phyloP scores from a whole-genome alignment of 2,113 vertebrate genomes.

The Dascyllus trimaculatus region DNA sequence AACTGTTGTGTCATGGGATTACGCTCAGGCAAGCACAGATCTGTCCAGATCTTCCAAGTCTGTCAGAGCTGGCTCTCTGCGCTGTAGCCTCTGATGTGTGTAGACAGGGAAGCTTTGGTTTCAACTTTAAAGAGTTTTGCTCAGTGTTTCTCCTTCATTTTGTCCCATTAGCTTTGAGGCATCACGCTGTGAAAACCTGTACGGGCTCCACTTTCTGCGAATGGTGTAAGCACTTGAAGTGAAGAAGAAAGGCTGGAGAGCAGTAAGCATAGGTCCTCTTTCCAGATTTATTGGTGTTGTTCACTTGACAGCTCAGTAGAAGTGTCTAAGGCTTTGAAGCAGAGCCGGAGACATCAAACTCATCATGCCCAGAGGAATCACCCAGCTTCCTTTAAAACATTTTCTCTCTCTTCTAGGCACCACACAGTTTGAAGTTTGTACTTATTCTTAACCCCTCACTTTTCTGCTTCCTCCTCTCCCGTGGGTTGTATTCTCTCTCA shows the following conservation, averaged over 20 bases:
- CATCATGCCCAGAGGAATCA: slow-evolving; percentile 58
- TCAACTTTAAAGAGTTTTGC: slow-evolving; percentile 48
- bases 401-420: slow-evolving; percentile 29
- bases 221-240: slow-evolving; percentile 32
- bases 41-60: slow-evolving; percentile 53
- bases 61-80: slow-evolving; percentile 36
- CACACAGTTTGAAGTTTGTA: slow-evolving; percentile 51
- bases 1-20: slow-evolving; percentile 63
- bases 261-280: slow-evolving; percentile 24
- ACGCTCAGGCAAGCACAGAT: slow-evolving; percentile 56
- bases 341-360: slow-evolving; percentile 53
- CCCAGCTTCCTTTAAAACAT: slow-evolving; percentile 42
- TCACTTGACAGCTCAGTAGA: slow-evolving; percentile 48
- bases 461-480: slow-evolving; percentile 35
- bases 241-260: slow-evolving; percentile 31
- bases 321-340: slow-evolving; percentile 53
- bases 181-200: slow-evolving; percentile 43
- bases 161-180: slow-evolving; percentile 54
- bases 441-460: slow-evolving; percentile 40
- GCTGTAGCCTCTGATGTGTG: slow-evolving; percentile 49
- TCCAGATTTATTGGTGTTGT: slow-evolving; percentile 42
- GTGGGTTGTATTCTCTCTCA: slow-evolving; percentile 21
- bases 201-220: slow-evolving; percentile 24
- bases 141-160: slow-evolving; percentile 53
- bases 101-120: slow-evolving; percentile 54